Evolutionary conservation across 2,797 vertebrate genomes (phyloP).

Genomic region (Rhincodon typus): DNA sequence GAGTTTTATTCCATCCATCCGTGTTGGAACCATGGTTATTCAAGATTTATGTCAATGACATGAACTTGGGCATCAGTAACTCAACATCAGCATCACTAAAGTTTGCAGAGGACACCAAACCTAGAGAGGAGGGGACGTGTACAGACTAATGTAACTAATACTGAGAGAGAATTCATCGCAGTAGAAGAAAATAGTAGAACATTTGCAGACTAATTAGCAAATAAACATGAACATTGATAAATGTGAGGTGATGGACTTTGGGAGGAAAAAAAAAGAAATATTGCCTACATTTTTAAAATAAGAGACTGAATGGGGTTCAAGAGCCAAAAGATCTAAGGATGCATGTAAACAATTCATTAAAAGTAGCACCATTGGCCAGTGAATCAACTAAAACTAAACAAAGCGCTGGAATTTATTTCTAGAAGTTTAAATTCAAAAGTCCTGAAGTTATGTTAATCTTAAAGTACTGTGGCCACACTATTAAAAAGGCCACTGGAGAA

Average conservation of each 20-base stretch:
- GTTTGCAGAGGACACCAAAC: not conserved
- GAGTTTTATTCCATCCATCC: not conserved
- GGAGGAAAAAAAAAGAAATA: not conserved
- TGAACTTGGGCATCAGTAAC: not conserved
- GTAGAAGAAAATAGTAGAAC: not conserved
- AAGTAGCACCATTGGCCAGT: not conserved
- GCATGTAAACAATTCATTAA: not conserved
- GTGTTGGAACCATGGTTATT: not conserved
- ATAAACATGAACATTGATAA: not conserved
- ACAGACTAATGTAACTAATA: not conserved
- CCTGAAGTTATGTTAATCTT: not conserved
- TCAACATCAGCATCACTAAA: not conserved
- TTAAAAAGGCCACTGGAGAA: not conserved
- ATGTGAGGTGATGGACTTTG: not conserved
- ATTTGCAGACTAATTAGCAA: not conserved
- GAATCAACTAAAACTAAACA: not conserved
- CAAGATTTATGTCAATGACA: not conserved
- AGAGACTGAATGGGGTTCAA: not conserved
- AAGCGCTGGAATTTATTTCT: not conserved
- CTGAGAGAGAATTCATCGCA: not conserved
- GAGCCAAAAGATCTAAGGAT: not conserved
- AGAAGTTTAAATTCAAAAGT: not conserved
- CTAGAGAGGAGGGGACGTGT: not conserved
- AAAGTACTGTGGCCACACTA: not conserved
- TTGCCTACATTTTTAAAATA: not conserved